Evolutionary conservation across 1,140 invertebrate genomes (phyloP).

Genomic region (Philopotamus ludificatus): DNA sequence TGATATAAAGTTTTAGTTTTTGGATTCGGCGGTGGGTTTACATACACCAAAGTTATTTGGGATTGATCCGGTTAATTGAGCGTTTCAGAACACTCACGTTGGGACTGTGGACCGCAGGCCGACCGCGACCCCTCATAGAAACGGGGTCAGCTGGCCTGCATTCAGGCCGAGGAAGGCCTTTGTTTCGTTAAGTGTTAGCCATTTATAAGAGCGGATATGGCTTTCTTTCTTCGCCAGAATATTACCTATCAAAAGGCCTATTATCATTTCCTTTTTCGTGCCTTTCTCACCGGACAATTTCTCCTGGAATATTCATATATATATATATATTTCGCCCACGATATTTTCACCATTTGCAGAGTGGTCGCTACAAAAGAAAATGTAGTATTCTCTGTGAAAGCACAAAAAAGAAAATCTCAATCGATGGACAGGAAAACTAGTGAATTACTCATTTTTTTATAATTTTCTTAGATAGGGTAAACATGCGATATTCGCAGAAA

Average conservation of each 20-base stretch:
- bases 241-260: constrained; percentile 1
- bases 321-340: too few species aligned
- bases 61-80: neutral
- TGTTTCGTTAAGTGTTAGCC: constrained; percentile 11
- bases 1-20: too few species aligned
- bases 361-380: too few species aligned
- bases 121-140: neutral
- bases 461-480: too few species aligned
- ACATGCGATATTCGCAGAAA: too few species aligned
- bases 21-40: too few species aligned
- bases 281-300: neutral
- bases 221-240: constrained; percentile 1
- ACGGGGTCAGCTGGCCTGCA: neutral
- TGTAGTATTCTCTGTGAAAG: too few species aligned
- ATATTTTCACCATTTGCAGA: too few species aligned
- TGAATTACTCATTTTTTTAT: too few species aligned
- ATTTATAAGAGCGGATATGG: constrained; percentile 10
- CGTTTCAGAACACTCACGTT: neutral
- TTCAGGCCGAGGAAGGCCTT: neutral
- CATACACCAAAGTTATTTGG: too few species aligned
- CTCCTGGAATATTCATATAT: neutral
- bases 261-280: constrained; percentile 6
- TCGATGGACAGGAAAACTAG: too few species aligned
- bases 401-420: too few species aligned
- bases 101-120: neutral